Percentiles rank a stretch among this genome's conserved stretches.
Conservation (phyloP, 1,140 invertebrate species). For the Melitaea cinxia region DNA sequence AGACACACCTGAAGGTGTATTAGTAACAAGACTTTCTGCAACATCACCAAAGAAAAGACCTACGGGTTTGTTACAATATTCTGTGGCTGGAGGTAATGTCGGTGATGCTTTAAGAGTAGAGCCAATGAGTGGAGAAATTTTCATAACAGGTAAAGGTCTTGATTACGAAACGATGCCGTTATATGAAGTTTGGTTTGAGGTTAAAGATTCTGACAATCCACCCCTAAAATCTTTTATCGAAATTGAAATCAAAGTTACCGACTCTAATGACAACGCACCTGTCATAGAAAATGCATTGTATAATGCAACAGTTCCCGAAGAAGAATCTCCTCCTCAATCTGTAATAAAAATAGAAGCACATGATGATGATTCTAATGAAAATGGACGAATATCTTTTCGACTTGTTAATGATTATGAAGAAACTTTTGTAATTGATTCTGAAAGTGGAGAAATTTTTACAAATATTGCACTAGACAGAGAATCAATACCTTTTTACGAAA, state of each 20-base stretch:
- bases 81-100: slow-evolving; percentile 95
- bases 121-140: slow-evolving; percentile 88
- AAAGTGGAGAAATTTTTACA: slow-evolving; percentile 93
- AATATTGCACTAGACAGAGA: slow-evolving; percentile 94
- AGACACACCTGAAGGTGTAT: slow-evolving; percentile 87
- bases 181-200: slow-evolving; percentile 97
- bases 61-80: slow-evolving; percentile 87
- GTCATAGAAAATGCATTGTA: slow-evolving; percentile 91
- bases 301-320: slow-evolving; percentile 92
- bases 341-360: slow-evolving; percentile 90
- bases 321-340: slow-evolving; percentile 90
- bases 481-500: slow-evolving; percentile 89
- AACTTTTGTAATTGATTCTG: slow-evolving; percentile 90
- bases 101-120: slow-evolving; percentile 93
- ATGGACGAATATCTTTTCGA: slow-evolving; percentile 91
- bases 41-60: slow-evolving; percentile 88
- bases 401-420: slow-evolving; percentile 89
- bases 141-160: slow-evolving; percentile 88
- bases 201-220: slow-evolving; percentile 91
- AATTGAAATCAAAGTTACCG: slow-evolving; percentile 92
- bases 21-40: slow-evolving; percentile 87
- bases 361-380: slow-evolving; percentile 93
- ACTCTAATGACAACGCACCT: slow-evolving; percentile 95
- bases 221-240: slow-evolving; percentile 89
- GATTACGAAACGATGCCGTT: slow-evolving; percentile 93